Base-by-base conservation (phyloP, 2,888 invertebrate species). In the Chelonus formosanus region DNA sequence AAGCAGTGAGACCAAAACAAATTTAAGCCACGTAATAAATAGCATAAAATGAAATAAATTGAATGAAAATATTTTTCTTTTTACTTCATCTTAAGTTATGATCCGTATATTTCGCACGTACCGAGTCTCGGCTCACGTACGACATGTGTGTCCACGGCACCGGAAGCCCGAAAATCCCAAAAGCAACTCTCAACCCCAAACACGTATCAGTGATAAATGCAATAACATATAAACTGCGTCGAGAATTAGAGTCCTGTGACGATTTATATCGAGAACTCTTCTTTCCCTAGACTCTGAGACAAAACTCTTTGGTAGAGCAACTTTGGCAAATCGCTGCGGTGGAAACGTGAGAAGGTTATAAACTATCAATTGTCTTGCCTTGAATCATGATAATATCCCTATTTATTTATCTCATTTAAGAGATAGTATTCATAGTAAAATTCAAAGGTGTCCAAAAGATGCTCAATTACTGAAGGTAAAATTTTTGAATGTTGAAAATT, bases 201-300 rank as follows among this genome's bases (percentile, higher is more conserved):
- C 81, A 81, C 81, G 81, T 81, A 78, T 70, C 40, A 68, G 78
- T 79, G 81, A 82, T 79, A 79, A 81, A 82, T 81, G 81, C 79
- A 80, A 81, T 81, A 80, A 79, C 79, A 75, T 80, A 80, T 81
- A 79, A 81, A 81, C 80, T 79, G 80, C 68, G 77, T 75, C 67
- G 78, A 80, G 80, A 80, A 81, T 80, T 81, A 81, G 78, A 78
- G 79, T 74, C 76, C 75, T 73, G 73, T 71, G 75, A 76, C 77
- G 80, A 80, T 80, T 80, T 80, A 80, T 80, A 79, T 80, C 76
- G 76, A 74, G 73, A 77, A 74, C 72, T 71, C 73, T 67, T 32
- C 47, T 10, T 20, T 44, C 7, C 35, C 7, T 54, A 36, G 54
- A 40, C 54, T 36, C 36, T 36, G 35, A 54, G 54, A 36, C 36